These are phyloP conservation scores for Heliconius sara DNA, from an alignment of 2,888 invertebrate species.

Conservation along the genomic window DNA sequence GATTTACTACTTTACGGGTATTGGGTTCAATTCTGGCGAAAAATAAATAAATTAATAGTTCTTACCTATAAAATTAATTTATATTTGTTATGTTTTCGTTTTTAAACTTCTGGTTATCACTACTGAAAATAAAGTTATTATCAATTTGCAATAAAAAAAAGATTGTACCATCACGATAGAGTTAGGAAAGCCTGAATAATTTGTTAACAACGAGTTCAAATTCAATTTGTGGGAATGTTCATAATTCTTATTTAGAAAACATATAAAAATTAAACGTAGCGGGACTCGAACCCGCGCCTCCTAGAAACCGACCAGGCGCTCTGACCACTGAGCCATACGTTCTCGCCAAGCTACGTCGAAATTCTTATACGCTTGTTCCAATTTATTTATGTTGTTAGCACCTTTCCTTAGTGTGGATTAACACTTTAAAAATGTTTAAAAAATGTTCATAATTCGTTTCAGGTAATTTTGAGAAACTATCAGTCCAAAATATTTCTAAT, in stretches of 20 bases:
- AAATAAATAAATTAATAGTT: background rate
- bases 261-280: no score
- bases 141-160: background rate
- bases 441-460: background rate
- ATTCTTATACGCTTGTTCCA: no score
- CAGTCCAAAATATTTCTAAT: no score
- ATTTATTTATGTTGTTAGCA: no score
- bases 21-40: background rate
- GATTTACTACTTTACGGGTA: background rate
- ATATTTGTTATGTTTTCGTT: background rate
- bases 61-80: constrained; percentile 9
- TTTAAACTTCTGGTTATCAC: background rate
- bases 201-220: background rate
- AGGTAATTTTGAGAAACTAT: no score
- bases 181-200: background rate
- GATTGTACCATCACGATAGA: background rate
- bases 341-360: no score
- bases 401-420: no score
- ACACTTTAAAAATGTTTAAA: no score
- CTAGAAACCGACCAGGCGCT: no score
- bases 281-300: no score
- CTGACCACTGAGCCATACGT: no score
- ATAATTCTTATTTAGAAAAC: no score
- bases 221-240: background rate
- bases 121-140: background rate